Conservation (phyloP, 2,113 vertebrate genomes). For the Butastur rufipennis region DNA sequence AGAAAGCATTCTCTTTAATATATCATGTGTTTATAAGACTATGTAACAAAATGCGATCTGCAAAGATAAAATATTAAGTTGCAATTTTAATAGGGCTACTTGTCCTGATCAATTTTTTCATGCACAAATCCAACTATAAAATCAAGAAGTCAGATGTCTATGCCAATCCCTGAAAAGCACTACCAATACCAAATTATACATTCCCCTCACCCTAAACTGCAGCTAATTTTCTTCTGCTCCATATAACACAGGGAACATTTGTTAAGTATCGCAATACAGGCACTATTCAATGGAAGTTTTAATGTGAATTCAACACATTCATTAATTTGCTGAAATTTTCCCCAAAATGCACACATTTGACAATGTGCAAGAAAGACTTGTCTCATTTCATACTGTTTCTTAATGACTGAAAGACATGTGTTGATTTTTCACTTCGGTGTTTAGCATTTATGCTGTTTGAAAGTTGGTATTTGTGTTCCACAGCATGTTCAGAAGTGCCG, state of each 20-base stretch:
- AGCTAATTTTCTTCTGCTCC: constrained; percentile 38
- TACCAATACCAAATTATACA: not conserved
- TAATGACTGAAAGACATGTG: not conserved
- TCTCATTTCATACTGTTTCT: not conserved
- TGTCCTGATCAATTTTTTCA: not conserved
- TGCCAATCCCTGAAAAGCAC: not conserved
- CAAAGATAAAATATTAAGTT: not conserved
- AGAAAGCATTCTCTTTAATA: not conserved
- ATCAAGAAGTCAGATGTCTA: not conserved
- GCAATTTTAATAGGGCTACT: not conserved
- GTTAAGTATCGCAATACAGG: not conserved
- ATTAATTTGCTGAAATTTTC: constrained; percentile 37
- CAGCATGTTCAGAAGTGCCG: not conserved
- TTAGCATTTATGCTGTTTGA: not conserved
- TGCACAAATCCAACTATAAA: not conserved
- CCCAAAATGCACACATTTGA: not conserved
- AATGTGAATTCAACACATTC: not conserved
- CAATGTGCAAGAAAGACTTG: not conserved
- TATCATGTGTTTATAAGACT: not conserved
- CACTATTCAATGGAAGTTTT: not conserved
- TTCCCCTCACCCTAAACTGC: constrained; percentile 2
- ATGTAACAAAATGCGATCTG: not conserved
- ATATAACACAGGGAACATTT: constrained; percentile 19
- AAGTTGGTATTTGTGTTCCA: not conserved
- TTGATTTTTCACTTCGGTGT: not conserved